These are phyloP conservation scores for Ceyx melanurus DNA, from an alignment of 2,113 vertebrate genomes.

Conservation along the genomic window DNA sequence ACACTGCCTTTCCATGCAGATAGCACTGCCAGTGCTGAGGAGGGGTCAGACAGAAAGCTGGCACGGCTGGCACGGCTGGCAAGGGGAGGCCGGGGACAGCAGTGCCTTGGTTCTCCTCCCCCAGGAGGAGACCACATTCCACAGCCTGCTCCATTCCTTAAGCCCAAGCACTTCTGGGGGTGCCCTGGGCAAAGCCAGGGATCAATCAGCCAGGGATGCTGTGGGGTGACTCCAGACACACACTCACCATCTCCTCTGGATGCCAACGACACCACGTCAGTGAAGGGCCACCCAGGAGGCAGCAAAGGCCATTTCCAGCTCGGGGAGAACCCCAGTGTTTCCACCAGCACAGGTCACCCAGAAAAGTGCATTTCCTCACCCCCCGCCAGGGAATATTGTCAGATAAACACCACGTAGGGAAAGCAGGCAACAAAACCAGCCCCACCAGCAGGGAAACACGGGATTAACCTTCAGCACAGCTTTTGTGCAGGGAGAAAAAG, in stretches of 20 bases:
- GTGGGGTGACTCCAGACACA: neutral
- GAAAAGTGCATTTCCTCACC: accelerated
- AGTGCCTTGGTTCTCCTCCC: neutral
- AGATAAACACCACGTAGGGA: neutral
- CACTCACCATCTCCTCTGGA: neutral
- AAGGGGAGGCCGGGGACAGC: neutral
- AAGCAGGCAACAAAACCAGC: too few relatives aligned
- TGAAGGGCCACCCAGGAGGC: neutral
- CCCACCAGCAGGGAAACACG: accelerated
- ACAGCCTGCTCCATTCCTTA: neutral
- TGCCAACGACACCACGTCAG: neutral
- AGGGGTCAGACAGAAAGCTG: neutral
- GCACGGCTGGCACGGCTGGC: neutral
- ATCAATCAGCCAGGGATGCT: neutral
- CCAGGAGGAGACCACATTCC: neutral
- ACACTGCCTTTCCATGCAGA: neutral
- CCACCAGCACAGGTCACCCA: neutral
- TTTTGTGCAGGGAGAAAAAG: neutral
- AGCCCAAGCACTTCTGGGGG: neutral
- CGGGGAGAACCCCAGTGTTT: accelerated
- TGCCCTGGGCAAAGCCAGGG: neutral
- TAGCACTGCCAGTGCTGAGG: accelerated
- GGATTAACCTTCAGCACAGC: neutral
- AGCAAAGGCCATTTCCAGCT: neutral
- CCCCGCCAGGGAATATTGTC: too few relatives aligned